Evolutionary conservation across 2,888 invertebrate species (phyloP).

Genomic region (Labia minor): DNA sequence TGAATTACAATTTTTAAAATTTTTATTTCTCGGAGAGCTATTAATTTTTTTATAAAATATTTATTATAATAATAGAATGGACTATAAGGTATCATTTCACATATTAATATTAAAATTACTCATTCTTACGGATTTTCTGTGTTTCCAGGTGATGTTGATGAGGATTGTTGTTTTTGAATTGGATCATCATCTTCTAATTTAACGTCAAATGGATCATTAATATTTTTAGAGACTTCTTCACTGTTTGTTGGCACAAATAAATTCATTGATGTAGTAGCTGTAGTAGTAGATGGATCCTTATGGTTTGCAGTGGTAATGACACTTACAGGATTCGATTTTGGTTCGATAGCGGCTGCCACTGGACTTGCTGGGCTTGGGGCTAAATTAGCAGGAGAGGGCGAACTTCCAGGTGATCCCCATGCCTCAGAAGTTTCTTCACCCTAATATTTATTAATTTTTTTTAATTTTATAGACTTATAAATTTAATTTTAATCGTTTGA

Average conservation of each 20-base stretch:
- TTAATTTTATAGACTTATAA: conserved; percentile 30
- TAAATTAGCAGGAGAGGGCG: not conserved
- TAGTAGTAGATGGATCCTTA: not conserved
- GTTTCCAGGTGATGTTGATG: not conserved
- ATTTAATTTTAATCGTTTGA: too few species aligned
- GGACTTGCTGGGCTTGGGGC: not conserved
- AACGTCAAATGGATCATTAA: too few species aligned
- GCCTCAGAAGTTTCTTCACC: conserved; percentile 20
- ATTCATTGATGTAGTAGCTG: not conserved
- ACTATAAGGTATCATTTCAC: too few species aligned
- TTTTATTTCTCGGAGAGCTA: too few species aligned
- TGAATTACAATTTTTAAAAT: too few species aligned
- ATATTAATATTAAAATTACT: too few species aligned
- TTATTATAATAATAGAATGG: too few species aligned
- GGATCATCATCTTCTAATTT: too few species aligned
- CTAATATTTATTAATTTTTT: too few species aligned
- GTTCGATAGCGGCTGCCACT: not conserved
- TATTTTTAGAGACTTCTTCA: too few species aligned
- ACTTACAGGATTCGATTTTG: not conserved
- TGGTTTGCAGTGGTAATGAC: conserved; percentile 15
- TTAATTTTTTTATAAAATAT: too few species aligned
- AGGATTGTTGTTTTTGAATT: not conserved
- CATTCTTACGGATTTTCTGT: not conserved
- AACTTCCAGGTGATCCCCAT: not conserved
- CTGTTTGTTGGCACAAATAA: not conserved